phyloP scores from a whole-genome alignment of 2,113 vertebrate species.

The Rhinopithecus roxellana region DNA sequence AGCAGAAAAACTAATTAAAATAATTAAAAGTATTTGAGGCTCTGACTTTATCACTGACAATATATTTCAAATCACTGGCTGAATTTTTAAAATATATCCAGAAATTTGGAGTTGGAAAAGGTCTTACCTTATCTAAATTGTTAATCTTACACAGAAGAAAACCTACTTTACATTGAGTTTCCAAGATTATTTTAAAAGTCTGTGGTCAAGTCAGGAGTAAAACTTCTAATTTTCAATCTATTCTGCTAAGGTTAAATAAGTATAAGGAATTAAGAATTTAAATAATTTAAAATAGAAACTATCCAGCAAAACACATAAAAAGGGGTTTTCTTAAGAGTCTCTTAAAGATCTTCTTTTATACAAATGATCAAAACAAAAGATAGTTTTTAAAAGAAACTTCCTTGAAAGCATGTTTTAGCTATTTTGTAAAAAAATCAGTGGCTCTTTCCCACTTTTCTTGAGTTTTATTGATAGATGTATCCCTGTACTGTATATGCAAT shows the following conservation, averaged over 20 bases:
- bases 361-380: not conserved
- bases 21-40: not conserved
- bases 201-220: not conserved
- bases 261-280: not conserved
- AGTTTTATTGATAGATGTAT: not conserved
- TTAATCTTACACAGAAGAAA: not conserved
- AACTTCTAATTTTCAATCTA: not conserved
- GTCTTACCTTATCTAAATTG: not conserved
- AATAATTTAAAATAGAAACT: not conserved
- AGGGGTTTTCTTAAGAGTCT: not conserved
- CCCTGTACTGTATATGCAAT: accelerated
- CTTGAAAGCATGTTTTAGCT: not conserved
- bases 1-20: not conserved
- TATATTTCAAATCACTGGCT: not conserved
- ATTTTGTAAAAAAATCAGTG: not conserved
- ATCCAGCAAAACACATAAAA: not conserved
- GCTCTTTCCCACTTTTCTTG: not conserved
- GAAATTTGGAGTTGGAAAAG: conserved; percentile 4
- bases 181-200: not conserved
- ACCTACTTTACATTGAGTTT: not conserved
- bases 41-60: conserved; percentile 1
- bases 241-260: not conserved
- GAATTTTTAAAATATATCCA: conserved; percentile 22
- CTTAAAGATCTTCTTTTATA: not conserved
- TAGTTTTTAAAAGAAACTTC: not conserved